Evolutionary conservation across 2,888 invertebrate genomes (phyloP), one percentile per base, ranked within the genome.

Genomic region (Drosophila sordidula): DNA sequence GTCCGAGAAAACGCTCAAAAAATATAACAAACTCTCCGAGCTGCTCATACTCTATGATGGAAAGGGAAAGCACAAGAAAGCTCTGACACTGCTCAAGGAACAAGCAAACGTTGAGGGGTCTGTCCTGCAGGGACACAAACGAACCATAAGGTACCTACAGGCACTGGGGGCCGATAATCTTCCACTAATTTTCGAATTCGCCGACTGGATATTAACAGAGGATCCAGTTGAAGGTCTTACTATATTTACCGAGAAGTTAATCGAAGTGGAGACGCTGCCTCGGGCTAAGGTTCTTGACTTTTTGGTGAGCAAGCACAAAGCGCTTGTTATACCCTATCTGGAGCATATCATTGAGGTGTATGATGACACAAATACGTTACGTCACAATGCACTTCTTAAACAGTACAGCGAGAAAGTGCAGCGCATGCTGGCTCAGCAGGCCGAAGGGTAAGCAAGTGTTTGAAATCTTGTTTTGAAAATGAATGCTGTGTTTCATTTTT

Each of bases 41-140:
- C 93, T 99, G 0, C 98, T 99, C 76, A 98, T 99, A 87, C 93
- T 99, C 34, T 99, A 99, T 92, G 97, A 98, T 92, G 97, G 96
- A 0, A 98, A 98, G 92, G 97, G 96, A 0, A 96, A 97, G 81
- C 99, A 99, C 91, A 95, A 95, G 70, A 96, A 97, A 92, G 99
- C 99, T 9, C 93, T 99, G 18, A 97, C 98, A 87, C 93, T 99
- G 61, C 93, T 99, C 32, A 94, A 95, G 86, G 95, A 96, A 47
- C 97, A 96, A 90, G 94, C 96, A 6, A 94, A 94, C 89, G 83
- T 90, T 14, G 86, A 90, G 36, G 91, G 90, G 86, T 96, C 97
- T 3, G 95, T 95, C 71, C 93, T 97, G 0, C 95, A 94, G 86
- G 98, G 97, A 0, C 95, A 95, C 70, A 96, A 97, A 69, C 94